Conservation (phyloP, 2,888 invertebrate genomes). For the Drosophila anceps region DNA sequence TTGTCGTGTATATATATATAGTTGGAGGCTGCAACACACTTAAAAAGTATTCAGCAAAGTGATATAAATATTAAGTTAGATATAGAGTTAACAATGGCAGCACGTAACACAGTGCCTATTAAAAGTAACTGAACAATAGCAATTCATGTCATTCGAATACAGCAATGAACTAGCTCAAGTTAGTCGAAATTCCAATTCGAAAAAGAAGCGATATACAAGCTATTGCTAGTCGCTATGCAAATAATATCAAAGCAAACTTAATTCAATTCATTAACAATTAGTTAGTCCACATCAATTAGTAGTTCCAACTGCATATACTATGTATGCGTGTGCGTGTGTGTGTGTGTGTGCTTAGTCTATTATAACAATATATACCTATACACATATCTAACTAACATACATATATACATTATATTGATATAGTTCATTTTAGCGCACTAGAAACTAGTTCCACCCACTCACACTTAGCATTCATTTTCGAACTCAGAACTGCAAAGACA, state of each 20-base stretch:
- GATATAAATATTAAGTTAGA: slow-evolving; percentile 17
- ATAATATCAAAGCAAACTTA: background rate
- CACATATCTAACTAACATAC: background rate
- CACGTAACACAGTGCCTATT: slow-evolving; percentile 8
- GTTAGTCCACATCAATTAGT: background rate
- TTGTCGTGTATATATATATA: background rate
- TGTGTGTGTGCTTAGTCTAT: background rate
- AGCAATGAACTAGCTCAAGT: slow-evolving; percentile 5
- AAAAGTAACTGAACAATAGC: slow-evolving; percentile 6
- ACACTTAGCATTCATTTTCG: background rate
- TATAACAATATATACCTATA: background rate
- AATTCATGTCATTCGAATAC: slow-evolving; percentile 1
- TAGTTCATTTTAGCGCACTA: background rate
- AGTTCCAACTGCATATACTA: background rate
- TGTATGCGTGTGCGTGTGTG: background rate
- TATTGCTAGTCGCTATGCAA: slow-evolving; percentile 16
- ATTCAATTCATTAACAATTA: slow-evolving; percentile 1
- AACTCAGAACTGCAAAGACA: background rate
- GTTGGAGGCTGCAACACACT: slow-evolving; percentile 9
- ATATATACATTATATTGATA: background rate
- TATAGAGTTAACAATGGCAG: slow-evolving; percentile 4
- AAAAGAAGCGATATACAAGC: slow-evolving; percentile 1
- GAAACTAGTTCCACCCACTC: background rate
- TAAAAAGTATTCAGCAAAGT: slow-evolving; percentile 34
- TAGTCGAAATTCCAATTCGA: slow-evolving; percentile 3